A percentile compares a stretch with the other conserved stretches of the same genome.
Evolutionary conservation across 2,113 vertebrate genomes (phyloP).

Genomic region (Jaculus jaculus): DNA sequence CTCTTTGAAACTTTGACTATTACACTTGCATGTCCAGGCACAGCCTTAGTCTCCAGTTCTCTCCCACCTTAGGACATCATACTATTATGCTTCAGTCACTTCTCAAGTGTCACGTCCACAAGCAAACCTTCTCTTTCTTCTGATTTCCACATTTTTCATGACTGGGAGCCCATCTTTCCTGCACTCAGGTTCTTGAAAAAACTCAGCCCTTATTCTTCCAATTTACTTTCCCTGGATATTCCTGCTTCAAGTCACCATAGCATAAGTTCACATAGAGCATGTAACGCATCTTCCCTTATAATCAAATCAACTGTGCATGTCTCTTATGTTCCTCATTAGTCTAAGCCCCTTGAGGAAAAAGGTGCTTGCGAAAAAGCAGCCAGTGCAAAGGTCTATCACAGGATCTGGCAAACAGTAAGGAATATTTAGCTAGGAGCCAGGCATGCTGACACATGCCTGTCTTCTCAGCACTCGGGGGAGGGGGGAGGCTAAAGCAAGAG

Average conservation of each 20-base stretch:
- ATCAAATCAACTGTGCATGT: neutral
- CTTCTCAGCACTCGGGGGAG: neutral
- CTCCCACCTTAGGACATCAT: neutral
- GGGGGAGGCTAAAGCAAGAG: neutral
- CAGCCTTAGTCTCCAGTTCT: constrained; percentile 9
- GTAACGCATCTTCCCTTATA: neutral
- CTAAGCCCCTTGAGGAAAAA: neutral
- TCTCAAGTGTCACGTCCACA: neutral
- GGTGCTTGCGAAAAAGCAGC: neutral
- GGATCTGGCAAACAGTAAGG: neutral
- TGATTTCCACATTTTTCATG: neutral
- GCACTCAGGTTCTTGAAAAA: constrained; percentile 9
- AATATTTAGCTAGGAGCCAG: neutral
- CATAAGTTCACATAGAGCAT: neutral
- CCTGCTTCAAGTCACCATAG: neutral
- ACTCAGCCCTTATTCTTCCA: neutral
- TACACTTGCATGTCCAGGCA: neutral
- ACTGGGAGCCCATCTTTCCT: neutral
- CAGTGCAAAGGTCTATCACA: neutral
- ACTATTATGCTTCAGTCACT: neutral
- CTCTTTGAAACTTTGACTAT: neutral
- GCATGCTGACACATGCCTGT: too few relatives aligned
- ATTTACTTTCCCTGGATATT: neutral
- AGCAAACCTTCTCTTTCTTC: constrained; percentile 22
- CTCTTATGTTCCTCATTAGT: neutral